These are phyloP conservation scores for Ochlodes sylvanus DNA, from an alignment of 2,888 invertebrate genomes.

Conservation along the genomic window DNA sequence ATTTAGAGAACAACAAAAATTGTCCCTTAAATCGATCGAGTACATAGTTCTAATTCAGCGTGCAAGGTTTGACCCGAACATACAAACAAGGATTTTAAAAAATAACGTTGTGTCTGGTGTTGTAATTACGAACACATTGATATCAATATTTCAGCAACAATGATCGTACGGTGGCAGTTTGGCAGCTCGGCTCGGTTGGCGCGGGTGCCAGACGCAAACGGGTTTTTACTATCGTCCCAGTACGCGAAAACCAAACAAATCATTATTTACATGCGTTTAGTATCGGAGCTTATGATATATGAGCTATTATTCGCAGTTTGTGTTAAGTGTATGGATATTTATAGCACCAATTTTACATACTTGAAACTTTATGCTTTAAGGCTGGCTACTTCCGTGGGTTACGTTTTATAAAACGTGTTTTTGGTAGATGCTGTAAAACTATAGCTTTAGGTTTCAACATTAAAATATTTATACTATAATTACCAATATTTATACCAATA, in stretches of 20 bases:
- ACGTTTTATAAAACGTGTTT: too few relatives aligned
- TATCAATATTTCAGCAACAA: constrained; percentile 10
- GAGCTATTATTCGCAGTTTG: constrained; percentile 33
- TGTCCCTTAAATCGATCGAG: too few relatives aligned
- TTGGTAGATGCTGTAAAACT: too few relatives aligned
- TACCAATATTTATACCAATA: too few relatives aligned
- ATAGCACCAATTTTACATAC: constrained; percentile 6
- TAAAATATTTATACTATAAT: too few relatives aligned
- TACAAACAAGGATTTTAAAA: too few relatives aligned
- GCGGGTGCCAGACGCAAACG: constrained; percentile 25
- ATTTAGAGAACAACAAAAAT: too few relatives aligned
- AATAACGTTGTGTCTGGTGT: too few relatives aligned
- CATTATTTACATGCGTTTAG: constrained; percentile 38
- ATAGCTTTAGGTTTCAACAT: too few relatives aligned
- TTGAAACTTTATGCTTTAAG: background rate
- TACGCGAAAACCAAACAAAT: constrained; percentile 29
- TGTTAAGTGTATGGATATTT: constrained; percentile 26
- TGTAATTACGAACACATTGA: background rate
- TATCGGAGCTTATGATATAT: constrained; percentile 31
- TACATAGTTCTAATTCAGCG: too few relatives aligned
- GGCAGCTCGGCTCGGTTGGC: constrained; percentile 26
- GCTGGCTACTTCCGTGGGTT: too few relatives aligned
- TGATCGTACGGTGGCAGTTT: constrained; percentile 23
- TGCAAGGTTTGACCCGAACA: too few relatives aligned
- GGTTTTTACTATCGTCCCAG: constrained; percentile 33